Evolutionary conservation across 92 coral and sea anemone species (phyloP), one percentile per base, ranked within the genome.

Genomic region (Metridium senile): DNA sequence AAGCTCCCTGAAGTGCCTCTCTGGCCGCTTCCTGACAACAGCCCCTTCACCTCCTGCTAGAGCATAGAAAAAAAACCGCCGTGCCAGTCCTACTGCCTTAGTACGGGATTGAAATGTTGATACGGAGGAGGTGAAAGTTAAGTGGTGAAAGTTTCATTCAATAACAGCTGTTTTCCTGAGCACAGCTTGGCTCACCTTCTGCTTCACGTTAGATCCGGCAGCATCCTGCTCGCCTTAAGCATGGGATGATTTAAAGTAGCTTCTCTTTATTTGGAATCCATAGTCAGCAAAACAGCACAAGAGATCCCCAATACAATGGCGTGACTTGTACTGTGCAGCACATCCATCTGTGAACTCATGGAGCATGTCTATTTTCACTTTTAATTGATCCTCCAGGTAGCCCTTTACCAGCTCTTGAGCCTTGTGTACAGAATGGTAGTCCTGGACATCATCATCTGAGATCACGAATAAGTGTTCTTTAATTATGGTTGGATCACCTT

Each of bases 291-390:
- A 25, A 33, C 49, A 74, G 70, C 84, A 80, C n/a, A 69, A 71
- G 26, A 70, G 64, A 26, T 80, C 73, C 9, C 81, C 81, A 70
- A 58, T 31, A 28, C 70, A 74, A 76, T 78, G 82, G 8, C 87
- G 67, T 0, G 67, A 82, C 81, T 87, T 87, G n/a, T 87, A 87
- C 45, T 87, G 91, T 1, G 87, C 81, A 43, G 92, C 82, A 33
- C 88, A 87, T 0, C 91, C 85, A 39, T 87, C 85, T 31, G 92
- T 87, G 46, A 78, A 87, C 84, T 82, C 78, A 13, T 82, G 85
- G 52, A 82, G 52, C 31, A 61, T 34, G 21, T 58, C 25, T 8
- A 83, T 66, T 34, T 61, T 78, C 61, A 54, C 17, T 16, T 80
- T 34, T 35, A 80, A 34, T 51, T 80, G 85, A 68, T 43, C 43